Base-by-base conservation (phyloP, 2,888 invertebrate species). In the Agrypnus murinus region DNA sequence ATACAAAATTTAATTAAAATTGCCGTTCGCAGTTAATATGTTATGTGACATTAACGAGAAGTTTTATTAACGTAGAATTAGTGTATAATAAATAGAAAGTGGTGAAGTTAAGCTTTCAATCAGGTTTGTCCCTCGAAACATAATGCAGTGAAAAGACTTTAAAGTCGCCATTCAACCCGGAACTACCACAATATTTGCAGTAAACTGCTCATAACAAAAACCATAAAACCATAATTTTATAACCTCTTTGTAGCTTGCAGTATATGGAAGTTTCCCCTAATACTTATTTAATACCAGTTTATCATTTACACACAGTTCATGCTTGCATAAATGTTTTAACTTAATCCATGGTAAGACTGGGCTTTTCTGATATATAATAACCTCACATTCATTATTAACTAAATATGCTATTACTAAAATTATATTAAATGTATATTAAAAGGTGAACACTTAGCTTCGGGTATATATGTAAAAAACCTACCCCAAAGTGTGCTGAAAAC, bases 381-480 rank as follows among this genome's bases (percentile, higher is more conserved):
- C 2, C 43, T 43, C 1, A 14, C 7, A 10, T 12, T 43, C 4
- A 43, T 12, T 43, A 36, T 36, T 10, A 36, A 31, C 12, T 12
- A 53, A 50, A 8, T 15, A 32, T 7, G 14, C 36, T 36, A 17
- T 55, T 55, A 32, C 12, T 17, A 15, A 36, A 12, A 53, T 53
- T 34, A 15, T n/a, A 15, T 15, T 34, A 15, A n/a, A 55, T 25
- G 25, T 55, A 36, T 55, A 34, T 14, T 12, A 53, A 32, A 31
- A 12, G 14, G 31, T 2, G 15, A 34, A 1, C 14, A 32, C 14
- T 34, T 34, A 53, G 7, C 58, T 36, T 43, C n/a, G 19, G 58
- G 58, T 43, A 19, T 10, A 58, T 58, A 58, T 58, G 58, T 43
- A 58, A 58, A 58, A 58, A 38, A 17, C 40, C 15, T 8, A 3